Evolutionary conservation across 1,140 invertebrate genomes (phyloP), one percentile per base, ranked within the genome.

Genomic region (Patella vulgata): DNA sequence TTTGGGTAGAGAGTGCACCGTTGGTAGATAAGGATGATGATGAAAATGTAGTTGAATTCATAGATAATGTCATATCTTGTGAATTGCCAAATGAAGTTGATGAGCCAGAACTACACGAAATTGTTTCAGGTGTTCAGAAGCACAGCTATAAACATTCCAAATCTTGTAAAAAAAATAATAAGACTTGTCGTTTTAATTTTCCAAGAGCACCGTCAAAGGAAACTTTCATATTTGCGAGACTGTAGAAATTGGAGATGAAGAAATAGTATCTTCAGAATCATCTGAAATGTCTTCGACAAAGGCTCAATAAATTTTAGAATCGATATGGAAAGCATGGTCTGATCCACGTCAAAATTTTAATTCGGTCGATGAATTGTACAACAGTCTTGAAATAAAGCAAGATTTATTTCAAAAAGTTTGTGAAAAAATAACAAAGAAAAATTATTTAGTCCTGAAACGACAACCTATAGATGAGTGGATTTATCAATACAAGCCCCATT

Each of bases 141-240:
- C n/a, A n/a, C n/a, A n/a, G n/a, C 48, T 66, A 71, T 52, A 60
- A 64, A 33, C 69, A 74, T 64, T 53, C 63, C 23, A 40, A 33
- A 25, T n/a, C n/a, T n/a, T n/a, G n/a, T n/a, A n/a, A n/a, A n/a
- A n/a, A n/a, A n/a, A n/a, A n/a, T n/a, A n/a, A n/a, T n/a, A n/a
- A n/a, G n/a, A n/a, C n/a, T n/a, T n/a, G n/a, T n/a, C n/a, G n/a
- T n/a, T n/a, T n/a, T n/a, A n/a, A n/a, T n/a, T n/a, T n/a, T n/a
- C n/a, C n/a, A 8, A 39, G 55, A 48, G 55, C 48, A 30, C 63
- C 63, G 8, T 27, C 48, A 12, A 3, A 17, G 3, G 36, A 54
- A 3, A 65, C 63, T 5, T 65, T n/a, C n/a, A n/a, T 66, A 19
- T 21, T 9, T 63, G 61, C 53, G 36, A 39, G 21, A 27, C 4